A percentile compares a stretch with the other conserved stretches of the same genome.
phyloP scores from a whole-genome alignment of 2,888 invertebrate genomes.

The Galeruca laticollis region DNA sequence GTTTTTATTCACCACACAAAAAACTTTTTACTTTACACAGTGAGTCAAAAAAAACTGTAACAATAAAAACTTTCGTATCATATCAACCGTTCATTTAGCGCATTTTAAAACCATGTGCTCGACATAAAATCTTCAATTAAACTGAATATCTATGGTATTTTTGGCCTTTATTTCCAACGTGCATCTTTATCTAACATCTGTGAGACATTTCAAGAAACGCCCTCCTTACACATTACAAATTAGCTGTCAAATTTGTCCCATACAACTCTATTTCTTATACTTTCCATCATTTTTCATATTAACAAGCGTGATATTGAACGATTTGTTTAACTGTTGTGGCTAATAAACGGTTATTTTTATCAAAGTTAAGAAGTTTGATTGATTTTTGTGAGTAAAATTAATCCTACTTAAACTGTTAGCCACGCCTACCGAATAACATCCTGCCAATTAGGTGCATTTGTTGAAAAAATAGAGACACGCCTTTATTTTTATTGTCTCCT shows the following conservation, averaged over 20 bases:
- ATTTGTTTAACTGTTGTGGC: slow-evolving; percentile 9
- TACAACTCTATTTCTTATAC: slow-evolving; percentile 35
- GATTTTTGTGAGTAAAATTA: slow-evolving; percentile 20
- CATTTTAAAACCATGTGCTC: slow-evolving; percentile 38
- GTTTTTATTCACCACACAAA: background rate
- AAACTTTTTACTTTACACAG: background rate
- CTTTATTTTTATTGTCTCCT: slow-evolving; percentile 1
- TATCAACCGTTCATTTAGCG: background rate
- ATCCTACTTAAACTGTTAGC: slow-evolving; percentile 11
- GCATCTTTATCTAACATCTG: slow-evolving; percentile 41
- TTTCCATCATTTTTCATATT: slow-evolving; percentile 31
- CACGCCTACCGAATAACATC: slow-evolving; percentile 17
- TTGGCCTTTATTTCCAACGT: slow-evolving; percentile 36
- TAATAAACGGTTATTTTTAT: slow-evolving; percentile 4
- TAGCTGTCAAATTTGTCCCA: slow-evolving; percentile 34
- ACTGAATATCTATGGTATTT: slow-evolving; percentile 43
- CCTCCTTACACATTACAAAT: slow-evolving; percentile 40
- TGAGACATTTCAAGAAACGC: slow-evolving; percentile 37
- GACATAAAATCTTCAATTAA: slow-evolving; percentile 41
- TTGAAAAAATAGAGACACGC: slow-evolving; percentile 16
- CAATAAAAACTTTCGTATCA: background rate
- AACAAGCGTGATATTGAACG: slow-evolving; percentile 11
- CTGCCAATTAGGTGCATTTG: slow-evolving; percentile 30
- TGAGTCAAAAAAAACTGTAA: background rate
- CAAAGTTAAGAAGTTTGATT: slow-evolving; percentile 5